phyloP scores from a whole-genome alignment of 1,140 invertebrate genomes.

The Arctopsyche grandis region DNA sequence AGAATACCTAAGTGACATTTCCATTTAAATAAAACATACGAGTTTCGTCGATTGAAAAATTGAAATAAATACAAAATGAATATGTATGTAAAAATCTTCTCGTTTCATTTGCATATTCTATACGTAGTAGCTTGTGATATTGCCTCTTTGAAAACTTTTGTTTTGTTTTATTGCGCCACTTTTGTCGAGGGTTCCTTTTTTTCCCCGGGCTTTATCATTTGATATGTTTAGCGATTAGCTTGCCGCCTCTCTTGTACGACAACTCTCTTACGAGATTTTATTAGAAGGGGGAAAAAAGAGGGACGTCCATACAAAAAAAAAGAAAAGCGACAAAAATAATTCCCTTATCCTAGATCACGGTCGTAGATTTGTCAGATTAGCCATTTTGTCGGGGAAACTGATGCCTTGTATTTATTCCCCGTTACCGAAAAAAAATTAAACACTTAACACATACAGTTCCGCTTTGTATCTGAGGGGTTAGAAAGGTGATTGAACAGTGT shows the following conservation, averaged over 20 bases:
- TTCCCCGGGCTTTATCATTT: slow-evolving; percentile 25
- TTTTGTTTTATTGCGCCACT: slow-evolving; percentile 34
- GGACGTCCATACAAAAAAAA: background rate
- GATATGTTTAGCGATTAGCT: slow-evolving; percentile 48
- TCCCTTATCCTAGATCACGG: slow-evolving; percentile 6
- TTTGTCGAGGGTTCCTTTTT: slow-evolving; percentile 40
- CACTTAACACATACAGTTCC: too few species aligned
- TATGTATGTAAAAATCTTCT: too few species aligned
- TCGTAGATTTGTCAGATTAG: slow-evolving; percentile 35
- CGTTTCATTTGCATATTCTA: too few species aligned
- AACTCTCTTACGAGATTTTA: slow-evolving; percentile 29
- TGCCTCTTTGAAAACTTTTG: slow-evolving; percentile 7
- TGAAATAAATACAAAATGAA: too few species aligned
- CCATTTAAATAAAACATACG: too few species aligned
- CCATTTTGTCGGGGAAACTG: background rate
- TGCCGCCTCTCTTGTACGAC: slow-evolving; percentile 33
- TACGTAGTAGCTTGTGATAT: background rate
- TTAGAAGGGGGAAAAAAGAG: slow-evolving; percentile 15
- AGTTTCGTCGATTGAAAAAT: too few species aligned
- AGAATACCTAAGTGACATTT: too few species aligned
- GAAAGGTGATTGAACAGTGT: background rate
- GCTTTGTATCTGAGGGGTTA: too few species aligned
- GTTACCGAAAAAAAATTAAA: background rate
- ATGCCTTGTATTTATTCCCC: slow-evolving; percentile 1
- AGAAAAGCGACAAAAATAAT: slow-evolving; percentile 20